Base-by-base conservation (phyloP, 2,888 invertebrate species). In the Unio pictorum region DNA sequence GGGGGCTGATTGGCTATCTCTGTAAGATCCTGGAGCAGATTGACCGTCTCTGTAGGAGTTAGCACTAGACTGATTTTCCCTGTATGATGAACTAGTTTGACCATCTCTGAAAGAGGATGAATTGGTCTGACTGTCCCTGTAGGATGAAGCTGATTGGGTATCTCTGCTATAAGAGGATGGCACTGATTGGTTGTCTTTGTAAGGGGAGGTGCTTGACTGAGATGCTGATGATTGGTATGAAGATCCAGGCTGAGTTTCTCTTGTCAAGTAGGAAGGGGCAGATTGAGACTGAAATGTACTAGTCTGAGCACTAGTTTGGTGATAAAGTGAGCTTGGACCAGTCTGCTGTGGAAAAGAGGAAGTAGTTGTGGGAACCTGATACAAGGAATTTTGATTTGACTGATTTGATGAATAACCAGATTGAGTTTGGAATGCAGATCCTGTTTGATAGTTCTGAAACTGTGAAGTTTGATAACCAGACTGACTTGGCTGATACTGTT, bases 401-500 rank as follows among this genome's bases (percentile, higher is more conserved):
- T 83, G 82, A 69, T 77, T 81, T 58, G 76, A 69, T 11, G 81
- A 80, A 67, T 76, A 84, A 71, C 76, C 76, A 55, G 79, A 75
- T 69, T 82, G 83, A 74, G 76, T 79, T 71, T 86, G 86, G 84
- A 84, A 88, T 73, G 84, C 75, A 59, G 86, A 81, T 63, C 81
- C 79, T 69, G 84, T 78, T 73, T 83, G 81, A 69, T 78, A 82
- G 67, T 75, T 79, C 67, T 80, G 82, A 69, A 76, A 83, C 70
- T 74, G 74, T 20, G 69, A 56, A 28, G 73, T 69, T 62, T 71
- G 71, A 67, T 68, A 74, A 54, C 73, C 65, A 26, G 68, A 30
- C 65, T 67, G 74, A 61, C 57, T 58, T n/a, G 78, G 61, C 69
- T 77, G 80, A 62, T 75, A 75, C 23, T 61, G 63, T 34, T 67